Evolutionary conservation across 2,113 vertebrate genomes (phyloP).

Genomic region (Sinosuthora webbiana): DNA sequence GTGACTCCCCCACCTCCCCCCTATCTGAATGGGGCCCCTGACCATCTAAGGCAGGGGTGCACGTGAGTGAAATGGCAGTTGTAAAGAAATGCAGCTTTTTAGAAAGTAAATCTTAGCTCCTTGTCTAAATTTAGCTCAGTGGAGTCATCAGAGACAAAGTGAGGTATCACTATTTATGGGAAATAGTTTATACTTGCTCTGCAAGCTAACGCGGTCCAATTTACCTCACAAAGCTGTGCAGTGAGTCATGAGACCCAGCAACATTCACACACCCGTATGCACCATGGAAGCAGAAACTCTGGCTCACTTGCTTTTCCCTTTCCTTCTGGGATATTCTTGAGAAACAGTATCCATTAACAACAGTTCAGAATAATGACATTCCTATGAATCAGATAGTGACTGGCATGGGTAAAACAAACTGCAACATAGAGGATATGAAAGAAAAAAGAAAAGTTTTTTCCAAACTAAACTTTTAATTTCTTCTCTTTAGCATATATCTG

Average conservation of each 20-base stretch:
- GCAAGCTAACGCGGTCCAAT: background rate
- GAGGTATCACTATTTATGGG: conserved; percentile 28
- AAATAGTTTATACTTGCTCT: background rate
- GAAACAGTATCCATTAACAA: background rate
- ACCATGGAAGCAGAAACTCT: background rate
- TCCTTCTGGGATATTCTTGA: background rate
- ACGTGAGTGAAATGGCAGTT: background rate
- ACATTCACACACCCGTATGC: background rate
- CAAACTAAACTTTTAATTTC: background rate
- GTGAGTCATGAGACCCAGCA: conserved; percentile 31
- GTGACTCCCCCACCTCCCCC: background rate
- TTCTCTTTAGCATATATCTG: background rate
- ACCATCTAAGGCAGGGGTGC: background rate
- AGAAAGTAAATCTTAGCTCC: background rate
- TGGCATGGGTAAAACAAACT: background rate
- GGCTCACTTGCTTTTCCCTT: conserved; percentile 13
- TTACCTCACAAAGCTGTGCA: background rate
- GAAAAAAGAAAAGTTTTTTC: background rate
- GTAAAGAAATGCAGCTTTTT: background rate
- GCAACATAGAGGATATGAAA: background rate
- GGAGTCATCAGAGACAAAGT: background rate
- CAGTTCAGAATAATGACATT: background rate
- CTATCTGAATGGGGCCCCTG: background rate
- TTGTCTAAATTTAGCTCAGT: conserved; percentile 14
- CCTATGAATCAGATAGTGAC: background rate